Percentiles rank a stretch among this genome's conserved stretches.
Evolutionary conservation across 1,140 invertebrate species (phyloP).

Genomic region (Drosophila sturtevanti): DNA sequence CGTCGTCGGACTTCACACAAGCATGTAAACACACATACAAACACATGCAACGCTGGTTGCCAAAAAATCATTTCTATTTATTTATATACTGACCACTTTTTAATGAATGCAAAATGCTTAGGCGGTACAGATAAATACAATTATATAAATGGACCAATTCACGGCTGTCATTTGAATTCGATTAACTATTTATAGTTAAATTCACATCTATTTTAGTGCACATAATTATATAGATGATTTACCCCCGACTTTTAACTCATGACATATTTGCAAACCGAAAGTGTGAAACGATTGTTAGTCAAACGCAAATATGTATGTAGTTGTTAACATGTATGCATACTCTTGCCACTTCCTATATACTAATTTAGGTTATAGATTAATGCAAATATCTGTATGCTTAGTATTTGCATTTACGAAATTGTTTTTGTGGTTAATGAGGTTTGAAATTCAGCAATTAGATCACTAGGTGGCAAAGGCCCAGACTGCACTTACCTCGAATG

Average conservation of each 20-base stretch:
- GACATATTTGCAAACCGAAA: slow-evolving; percentile 44
- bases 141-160: slow-evolving; percentile 60
- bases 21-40: slow-evolving; percentile 24
- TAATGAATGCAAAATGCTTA: slow-evolving; percentile 52
- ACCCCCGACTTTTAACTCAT: slow-evolving; percentile 46
- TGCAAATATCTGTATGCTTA: slow-evolving; percentile 21
- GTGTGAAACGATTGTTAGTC: slow-evolving; percentile 39
- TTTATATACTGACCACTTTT: slow-evolving; percentile 58
- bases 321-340: background rate
- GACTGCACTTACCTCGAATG: slow-evolving; percentile 78
- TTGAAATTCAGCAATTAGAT: slow-evolving; percentile 50
- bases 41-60: slow-evolving; percentile 48
- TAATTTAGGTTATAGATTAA: slow-evolving; percentile 19
- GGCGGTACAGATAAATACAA: slow-evolving; percentile 43
- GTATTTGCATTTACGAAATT: slow-evolving; percentile 31
- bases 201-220: slow-evolving; percentile 45
- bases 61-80: slow-evolving; percentile 71
- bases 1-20: slow-evolving; percentile 28
- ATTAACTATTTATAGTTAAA: slow-evolving; percentile 45
- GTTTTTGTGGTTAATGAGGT: slow-evolving; percentile 54
- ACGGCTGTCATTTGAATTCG: slow-evolving; percentile 29
- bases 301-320: background rate
- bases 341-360: slow-evolving; percentile 37
- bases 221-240: slow-evolving; percentile 46
- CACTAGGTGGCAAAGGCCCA: slow-evolving; percentile 42